These are phyloP conservation scores for Cryptus viduatorius DNA, from an alignment of 2,888 invertebrate genomes.

Conservation along the genomic window DNA sequence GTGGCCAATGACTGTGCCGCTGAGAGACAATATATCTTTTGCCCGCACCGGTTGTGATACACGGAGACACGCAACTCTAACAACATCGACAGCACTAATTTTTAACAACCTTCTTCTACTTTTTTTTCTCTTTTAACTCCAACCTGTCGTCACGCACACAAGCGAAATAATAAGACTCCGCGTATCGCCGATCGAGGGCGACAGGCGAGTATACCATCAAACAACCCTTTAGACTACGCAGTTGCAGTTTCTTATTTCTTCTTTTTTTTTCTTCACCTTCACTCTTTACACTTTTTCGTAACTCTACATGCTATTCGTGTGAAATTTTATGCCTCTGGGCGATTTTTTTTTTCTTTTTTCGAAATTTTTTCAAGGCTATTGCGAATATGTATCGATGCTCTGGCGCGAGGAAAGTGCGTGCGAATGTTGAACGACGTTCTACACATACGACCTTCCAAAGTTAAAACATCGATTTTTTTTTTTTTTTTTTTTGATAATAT, in stretches of 20 bases:
- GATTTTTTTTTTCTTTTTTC: conserved; percentile 12
- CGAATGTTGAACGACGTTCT: not conserved
- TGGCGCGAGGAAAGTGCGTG: not conserved
- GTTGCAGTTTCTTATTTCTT: conserved; percentile 52
- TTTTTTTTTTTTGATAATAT: conserved; percentile 9
- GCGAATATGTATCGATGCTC: conserved; percentile 4
- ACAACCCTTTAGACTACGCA: conserved; percentile 66
- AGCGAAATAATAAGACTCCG: conserved; percentile 79
- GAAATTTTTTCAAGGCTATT: not conserved
- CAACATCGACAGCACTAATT: conserved; percentile 52
- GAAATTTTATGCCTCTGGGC: conserved; percentile 15
- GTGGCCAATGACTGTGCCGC: not conserved
- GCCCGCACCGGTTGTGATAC: conserved; percentile 3
- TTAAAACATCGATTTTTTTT: not conserved
- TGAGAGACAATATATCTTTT: not conserved
- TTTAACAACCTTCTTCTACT: conserved; percentile 74
- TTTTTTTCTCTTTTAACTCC: conserved; percentile 74
- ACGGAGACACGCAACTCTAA: conserved; percentile 17
- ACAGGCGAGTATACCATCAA: conserved; percentile 83
- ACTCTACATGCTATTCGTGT: not conserved
- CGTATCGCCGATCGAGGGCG: conserved; percentile 82
- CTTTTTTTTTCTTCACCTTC: conserved; percentile 26
- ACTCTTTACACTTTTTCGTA: not conserved
- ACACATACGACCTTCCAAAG: too few species aligned
- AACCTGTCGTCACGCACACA: conserved; percentile 76